Evolutionary conservation across 2,113 vertebrate species (phyloP).

Genomic region (Ceyx cyanopectus): DNA sequence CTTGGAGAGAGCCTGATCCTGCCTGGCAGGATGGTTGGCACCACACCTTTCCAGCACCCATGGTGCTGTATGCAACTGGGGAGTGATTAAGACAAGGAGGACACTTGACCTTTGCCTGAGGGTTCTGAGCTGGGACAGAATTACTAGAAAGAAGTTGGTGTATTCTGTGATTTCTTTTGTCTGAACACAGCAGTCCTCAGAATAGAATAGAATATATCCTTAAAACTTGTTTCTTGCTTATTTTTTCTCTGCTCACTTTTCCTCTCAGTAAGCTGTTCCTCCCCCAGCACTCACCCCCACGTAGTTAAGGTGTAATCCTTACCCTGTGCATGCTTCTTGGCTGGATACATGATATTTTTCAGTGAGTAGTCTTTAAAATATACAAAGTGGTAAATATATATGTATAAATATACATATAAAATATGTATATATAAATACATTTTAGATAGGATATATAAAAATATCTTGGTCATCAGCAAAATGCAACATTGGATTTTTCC

Average conservation of each 20-base stretch:
- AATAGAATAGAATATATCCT: not conserved
- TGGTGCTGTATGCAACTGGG: not conserved
- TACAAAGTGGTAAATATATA: not conserved
- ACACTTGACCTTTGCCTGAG: not conserved
- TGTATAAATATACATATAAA: no score
- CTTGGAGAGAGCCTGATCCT: not conserved
- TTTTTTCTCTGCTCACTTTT: not conserved
- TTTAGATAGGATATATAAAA: not conserved
- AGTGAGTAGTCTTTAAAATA: not conserved
- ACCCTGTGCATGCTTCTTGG: not conserved
- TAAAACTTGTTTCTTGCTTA: not conserved
- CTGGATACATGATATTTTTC: not conserved
- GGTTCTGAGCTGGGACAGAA: not conserved
- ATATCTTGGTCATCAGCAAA: not conserved
- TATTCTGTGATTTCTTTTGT: not conserved
- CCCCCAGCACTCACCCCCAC: not conserved
- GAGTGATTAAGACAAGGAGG: fast-evolving
- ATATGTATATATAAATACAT: no score
- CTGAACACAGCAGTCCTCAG: not conserved
- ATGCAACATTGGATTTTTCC: not conserved
- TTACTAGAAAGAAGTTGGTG: not conserved
- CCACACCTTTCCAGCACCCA: not conserved
- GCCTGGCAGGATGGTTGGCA: not conserved
- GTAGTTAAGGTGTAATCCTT: not conserved
- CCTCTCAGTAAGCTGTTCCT: not conserved